Conservation (phyloP, 2,113 vertebrate genomes). For the Coptodon rendalli region DNA sequence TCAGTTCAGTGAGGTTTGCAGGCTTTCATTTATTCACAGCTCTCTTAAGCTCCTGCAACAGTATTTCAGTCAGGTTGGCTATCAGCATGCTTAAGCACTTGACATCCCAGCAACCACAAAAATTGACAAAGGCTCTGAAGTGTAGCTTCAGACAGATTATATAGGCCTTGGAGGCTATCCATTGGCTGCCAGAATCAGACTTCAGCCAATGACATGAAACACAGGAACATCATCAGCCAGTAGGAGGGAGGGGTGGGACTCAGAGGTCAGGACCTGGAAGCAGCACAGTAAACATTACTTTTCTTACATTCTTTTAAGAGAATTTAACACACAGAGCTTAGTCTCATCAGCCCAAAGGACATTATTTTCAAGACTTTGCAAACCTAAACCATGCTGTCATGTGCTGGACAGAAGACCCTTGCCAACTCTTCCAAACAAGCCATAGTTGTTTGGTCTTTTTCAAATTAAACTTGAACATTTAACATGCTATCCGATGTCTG, state of each 20-base stretch:
- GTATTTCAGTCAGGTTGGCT: not conserved
- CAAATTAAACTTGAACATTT: not conserved
- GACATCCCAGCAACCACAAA: not conserved
- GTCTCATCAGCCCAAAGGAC: not conserved
- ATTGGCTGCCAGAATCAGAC: not conserved
- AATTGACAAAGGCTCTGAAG: not conserved
- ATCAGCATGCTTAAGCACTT: not conserved
- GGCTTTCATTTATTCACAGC: not conserved
- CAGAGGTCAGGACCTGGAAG: too few relatives aligned
- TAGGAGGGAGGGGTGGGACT: rapidly evolving
- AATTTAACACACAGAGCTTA: not conserved
- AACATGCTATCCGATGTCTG: not conserved
- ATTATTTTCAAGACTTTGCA: not conserved
- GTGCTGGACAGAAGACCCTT: not conserved
- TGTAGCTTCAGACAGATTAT: not conserved
- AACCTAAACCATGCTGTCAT: not conserved
- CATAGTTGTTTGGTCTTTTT: not conserved
- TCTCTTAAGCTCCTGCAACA: not conserved
- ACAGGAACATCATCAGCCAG: not conserved
- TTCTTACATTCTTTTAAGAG: too few relatives aligned
- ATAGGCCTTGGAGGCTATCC: not conserved
- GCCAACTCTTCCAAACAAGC: not conserved
- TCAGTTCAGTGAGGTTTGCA: not conserved
- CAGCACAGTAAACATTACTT: too few relatives aligned
- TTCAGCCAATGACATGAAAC: not conserved